Evolutionary conservation across 2,113 vertebrate genomes (phyloP), one percentile per base, ranked within the genome.

Genomic region (Chaenocephalus aceratus): DNA sequence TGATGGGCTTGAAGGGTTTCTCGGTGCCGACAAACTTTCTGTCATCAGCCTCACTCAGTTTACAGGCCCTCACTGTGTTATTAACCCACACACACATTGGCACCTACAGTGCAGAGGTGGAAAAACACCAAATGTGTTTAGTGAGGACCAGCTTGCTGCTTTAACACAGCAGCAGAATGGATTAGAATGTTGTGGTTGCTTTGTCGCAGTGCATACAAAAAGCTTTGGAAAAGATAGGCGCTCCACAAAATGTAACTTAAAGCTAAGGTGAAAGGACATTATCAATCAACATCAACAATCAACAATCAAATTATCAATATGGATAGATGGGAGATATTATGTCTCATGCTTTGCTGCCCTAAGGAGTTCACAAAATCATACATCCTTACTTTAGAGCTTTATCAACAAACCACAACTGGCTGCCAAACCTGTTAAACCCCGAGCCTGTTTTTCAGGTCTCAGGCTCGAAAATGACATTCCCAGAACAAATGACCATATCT

Each of bases 1-100:
- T 87, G 79, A 83, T 85, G 68, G 77, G 78, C 41, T 83, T 83
- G 62, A 82, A 86, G 49, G 78, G 85, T 85, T 89, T 77, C 86
- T 77, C 18, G 72, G 73, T 86, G 88, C 78, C 77, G 85, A 82
- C 86, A 91, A 88, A 84, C 77, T 34, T 90, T 82, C 62, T 79
- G 73, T 85, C 85, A 90, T 91, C 89, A 87, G 86, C 66, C 74
- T 91, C 74, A 72, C 82, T 75, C 82, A 70, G 57, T 91, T 92
- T 90, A 92, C 52, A 72, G 78, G 80, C 57, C 86, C 72, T 76
- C 23, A 12, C 52, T 86, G 88, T 68, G 26, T 81, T 60, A 83
- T 88, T 83, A 82, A 86, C 58, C 21, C 45, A 76, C 78, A 58
- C 60, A 63, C 59, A 75, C 54, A 57, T 48, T 48, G 11, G 11